Conservation (phyloP, 2,113 vertebrate species). For the Chlorocebus sabaeus region DNA sequence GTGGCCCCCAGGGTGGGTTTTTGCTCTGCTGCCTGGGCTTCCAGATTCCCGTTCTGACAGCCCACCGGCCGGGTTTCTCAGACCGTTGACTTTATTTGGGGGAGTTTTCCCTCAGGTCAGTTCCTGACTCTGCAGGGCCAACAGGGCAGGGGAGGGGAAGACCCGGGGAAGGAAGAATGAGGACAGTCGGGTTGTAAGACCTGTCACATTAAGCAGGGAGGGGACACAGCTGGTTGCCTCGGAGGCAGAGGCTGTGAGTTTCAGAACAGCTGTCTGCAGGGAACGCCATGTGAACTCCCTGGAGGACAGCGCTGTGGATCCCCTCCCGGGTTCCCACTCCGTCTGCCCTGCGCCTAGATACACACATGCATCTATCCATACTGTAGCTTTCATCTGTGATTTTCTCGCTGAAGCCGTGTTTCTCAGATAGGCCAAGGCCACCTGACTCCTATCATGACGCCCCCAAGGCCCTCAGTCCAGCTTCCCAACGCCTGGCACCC, state of each 20-base stretch:
- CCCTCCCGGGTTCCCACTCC: accelerated
- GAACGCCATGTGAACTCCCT: neutral
- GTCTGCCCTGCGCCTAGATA: neutral
- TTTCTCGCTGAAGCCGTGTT: conserved; percentile 67
- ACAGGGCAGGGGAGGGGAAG: neutral
- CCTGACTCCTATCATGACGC: conserved; percentile 9
- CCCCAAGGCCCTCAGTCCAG: conserved; percentile 51
- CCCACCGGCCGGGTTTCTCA: neutral
- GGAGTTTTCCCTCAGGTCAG: neutral
- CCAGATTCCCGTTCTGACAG: neutral
- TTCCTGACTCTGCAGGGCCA: neutral
- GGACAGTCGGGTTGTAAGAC: neutral
- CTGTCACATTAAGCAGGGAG: neutral
- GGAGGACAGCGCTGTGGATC: neutral
- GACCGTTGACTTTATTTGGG: neutral
- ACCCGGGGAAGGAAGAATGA: accelerated
- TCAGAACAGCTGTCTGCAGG: accelerated
- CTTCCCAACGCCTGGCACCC: conserved; percentile 52
- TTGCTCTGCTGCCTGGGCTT: neutral
- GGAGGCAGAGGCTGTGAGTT: neutral
- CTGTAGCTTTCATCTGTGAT: neutral
- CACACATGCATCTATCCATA: neutral
- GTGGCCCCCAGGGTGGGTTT: no score
- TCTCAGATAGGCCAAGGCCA: conserved; percentile 69
- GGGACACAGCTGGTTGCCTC: neutral